Base-by-base conservation (phyloP, 2,888 invertebrate species). In the Punctoribates punctum region DNA sequence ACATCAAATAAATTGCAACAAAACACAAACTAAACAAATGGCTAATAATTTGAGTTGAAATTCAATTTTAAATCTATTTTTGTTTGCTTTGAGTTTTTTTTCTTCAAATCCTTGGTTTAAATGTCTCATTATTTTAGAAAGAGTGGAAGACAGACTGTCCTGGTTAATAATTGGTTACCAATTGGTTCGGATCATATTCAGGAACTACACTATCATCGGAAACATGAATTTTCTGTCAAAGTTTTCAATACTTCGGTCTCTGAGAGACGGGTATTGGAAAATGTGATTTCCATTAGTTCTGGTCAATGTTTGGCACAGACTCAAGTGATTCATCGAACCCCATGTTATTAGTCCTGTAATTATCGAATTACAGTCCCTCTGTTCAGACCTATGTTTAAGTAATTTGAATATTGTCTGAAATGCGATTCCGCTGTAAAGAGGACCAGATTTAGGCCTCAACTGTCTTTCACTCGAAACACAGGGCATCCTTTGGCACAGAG, bases 401-500 rank as follows among this genome's bases (percentile, higher is more conserved):
- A 67, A 67, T 67, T 67, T 67, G 67, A 67, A 67, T 67, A 67
- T 67, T 38, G 38, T 4, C 11, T 67, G 67, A 38, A 67, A 67
- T 67, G 29, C 15, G 67, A 67, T 34, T 67, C 38, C 38, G 2
- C 11, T 34, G 34, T n/a, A 25, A 67, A 27, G 13, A 15, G 62
- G 20, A 17, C 20, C 54, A 54, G 3, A 54, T 54, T n/a, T 54
- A n/a, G n/a, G n/a, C n/a, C n/a, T n/a, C n/a, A 1, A 15, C 29
- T 27, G 20, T 23, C n/a, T 57, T 57, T 23, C 57, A 1, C 23
- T 23, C 23, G 23, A 20, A 42, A 5, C 11, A 48, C 48, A 48
- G 48, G 2, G 2, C 48, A 15, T 9, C 17, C 48, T 48, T 48
- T 48, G 2, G 8, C 13, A 48, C 5, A 48, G 48, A 48, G 48